Conservation (phyloP, 23 tunicate genomes). For the Trididemnum nubilum region DNA sequence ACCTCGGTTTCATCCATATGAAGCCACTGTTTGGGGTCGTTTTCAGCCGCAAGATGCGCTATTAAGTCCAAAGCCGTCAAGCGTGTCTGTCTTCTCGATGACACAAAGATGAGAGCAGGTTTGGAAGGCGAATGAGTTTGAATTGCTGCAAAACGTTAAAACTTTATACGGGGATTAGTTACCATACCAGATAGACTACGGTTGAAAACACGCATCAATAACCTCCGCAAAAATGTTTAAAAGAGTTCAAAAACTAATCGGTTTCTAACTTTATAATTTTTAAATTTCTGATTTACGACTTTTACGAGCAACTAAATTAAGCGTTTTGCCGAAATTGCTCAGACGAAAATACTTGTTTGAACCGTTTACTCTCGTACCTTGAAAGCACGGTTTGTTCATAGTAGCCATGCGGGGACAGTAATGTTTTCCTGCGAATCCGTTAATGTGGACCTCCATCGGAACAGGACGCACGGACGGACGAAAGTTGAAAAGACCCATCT, state of each 20-base stretch:
- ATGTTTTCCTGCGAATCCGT: slow-evolving; percentile 96
- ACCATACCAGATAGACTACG: too few relatives aligned
- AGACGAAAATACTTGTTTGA: too few relatives aligned
- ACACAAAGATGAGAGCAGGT: slow-evolving; percentile 87
- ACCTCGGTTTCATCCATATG: slow-evolving; percentile 91
- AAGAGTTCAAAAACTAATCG: too few relatives aligned
- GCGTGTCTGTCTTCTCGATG: slow-evolving; percentile 98
- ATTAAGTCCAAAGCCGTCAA: slow-evolving; percentile 96
- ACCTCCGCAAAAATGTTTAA: too few relatives aligned
- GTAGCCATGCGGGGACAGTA: slow-evolving; percentile 99
- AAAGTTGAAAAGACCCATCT: slow-evolving; percentile 96
- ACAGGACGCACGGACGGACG: slow-evolving; percentile 98
- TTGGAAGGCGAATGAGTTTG: slow-evolving; percentile 92
- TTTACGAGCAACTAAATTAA: too few relatives aligned
- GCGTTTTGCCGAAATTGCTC: too few relatives aligned
- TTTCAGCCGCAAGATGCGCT: slow-evolving; percentile 84
- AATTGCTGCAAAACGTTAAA: slow-evolving; percentile 63
- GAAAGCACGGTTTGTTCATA: slow-evolving; percentile 95
- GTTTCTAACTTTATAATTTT: too few relatives aligned
- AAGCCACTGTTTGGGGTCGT: slow-evolving; percentile 95
- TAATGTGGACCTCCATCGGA: slow-evolving; percentile 97
- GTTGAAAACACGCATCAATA: too few relatives aligned
- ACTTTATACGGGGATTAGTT: too few relatives aligned
- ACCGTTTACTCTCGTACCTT: slow-evolving; percentile 61
- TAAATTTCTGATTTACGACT: too few relatives aligned